phyloP scores from a whole-genome alignment of 2,113 vertebrate genomes.

The Chiloscyllium plagiosum region DNA sequence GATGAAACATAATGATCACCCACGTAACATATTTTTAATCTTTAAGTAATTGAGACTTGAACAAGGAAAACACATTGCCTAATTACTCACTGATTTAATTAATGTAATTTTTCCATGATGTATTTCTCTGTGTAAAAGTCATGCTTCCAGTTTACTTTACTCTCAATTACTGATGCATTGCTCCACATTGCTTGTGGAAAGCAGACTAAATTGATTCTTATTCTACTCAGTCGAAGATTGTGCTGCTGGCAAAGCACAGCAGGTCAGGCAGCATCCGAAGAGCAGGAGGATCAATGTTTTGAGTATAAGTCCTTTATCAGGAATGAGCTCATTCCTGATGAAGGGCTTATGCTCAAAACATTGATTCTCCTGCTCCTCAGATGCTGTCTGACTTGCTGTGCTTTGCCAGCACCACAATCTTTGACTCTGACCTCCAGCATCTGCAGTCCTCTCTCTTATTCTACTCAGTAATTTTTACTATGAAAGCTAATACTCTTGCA shows the following conservation, averaged over 20 bases:
- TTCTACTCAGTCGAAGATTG: neutral
- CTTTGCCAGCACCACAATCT: too few relatives aligned
- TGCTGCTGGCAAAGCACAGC: too few relatives aligned
- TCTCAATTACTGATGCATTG: slow-evolving; percentile 11
- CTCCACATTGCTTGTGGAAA: slow-evolving; percentile 19
- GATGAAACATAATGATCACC: neutral
- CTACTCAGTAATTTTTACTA: neutral
- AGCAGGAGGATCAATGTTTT: too few relatives aligned
- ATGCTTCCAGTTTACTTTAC: neutral
- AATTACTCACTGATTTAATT: slow-evolving; percentile 19
- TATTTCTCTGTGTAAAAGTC: slow-evolving; percentile 3
- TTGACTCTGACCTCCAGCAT: too few relatives aligned
- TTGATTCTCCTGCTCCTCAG: too few relatives aligned
- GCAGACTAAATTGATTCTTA: slow-evolving; percentile 20
- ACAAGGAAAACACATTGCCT: slow-evolving; percentile 11
- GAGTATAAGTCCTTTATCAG: too few relatives aligned
- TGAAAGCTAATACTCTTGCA: neutral
- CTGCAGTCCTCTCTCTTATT: neutral
- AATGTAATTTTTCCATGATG: neutral
- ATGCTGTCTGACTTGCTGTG: too few relatives aligned
- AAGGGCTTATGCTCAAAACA: too few relatives aligned
- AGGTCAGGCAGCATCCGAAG: too few relatives aligned
- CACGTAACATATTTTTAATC: neutral
- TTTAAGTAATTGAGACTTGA: slow-evolving; percentile 26
- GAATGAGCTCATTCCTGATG: too few relatives aligned